phyloP scores from a whole-genome alignment of 1,140 invertebrate genomes.

The honey bee (Apis mellifera) region Amel_HAv3.1 CM009943.2:6764501-6765000 shows the following conservation, averaged over 20 bases:
- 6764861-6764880: constrained; percentile 73
- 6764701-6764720: constrained; percentile 49
- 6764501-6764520: neutral
- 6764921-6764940: neutral
- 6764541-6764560: neutral
- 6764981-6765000: no score
- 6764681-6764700: constrained; percentile 50
- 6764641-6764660: constrained; percentile 14
- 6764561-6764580: neutral
- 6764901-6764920: constrained; percentile 9
- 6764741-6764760: constrained; percentile 51
- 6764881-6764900: constrained; percentile 53
- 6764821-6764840: constrained; percentile 67
- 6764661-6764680: constrained; percentile 53
- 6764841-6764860: constrained; percentile 49
- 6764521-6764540: neutral
- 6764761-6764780: constrained; percentile 49
- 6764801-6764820: constrained; percentile 73
- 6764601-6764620: constrained; percentile 1
- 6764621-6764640: constrained; percentile 41
- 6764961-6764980: neutral
- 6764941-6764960: no score
- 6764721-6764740: constrained; percentile 55
- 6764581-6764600: constrained; percentile 28
- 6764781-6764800: constrained; percentile 57